Evolutionary conservation across 2,888 invertebrate species (phyloP).

Genomic region (Ectemnius continuus): DNA sequence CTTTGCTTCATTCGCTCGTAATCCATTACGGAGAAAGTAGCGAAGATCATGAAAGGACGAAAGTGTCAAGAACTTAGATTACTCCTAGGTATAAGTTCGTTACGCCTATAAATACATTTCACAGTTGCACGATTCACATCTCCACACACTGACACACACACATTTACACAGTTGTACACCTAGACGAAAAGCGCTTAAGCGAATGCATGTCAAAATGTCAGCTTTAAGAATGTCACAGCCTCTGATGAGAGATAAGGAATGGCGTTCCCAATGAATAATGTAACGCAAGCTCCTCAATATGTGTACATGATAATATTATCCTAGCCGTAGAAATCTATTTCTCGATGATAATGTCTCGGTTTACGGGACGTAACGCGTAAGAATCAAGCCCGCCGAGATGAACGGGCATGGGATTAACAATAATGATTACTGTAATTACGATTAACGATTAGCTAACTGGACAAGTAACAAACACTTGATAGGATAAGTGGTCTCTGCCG

Average conservation of each 20-base stretch:
- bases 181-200: constrained; percentile 27
- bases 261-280: constrained; percentile 39
- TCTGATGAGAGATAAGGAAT: constrained; percentile 40
- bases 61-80: constrained; percentile 23
- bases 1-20: constrained; percentile 2
- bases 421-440: constrained; percentile 2
- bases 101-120: constrained; percentile 25
- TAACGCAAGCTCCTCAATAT: constrained; percentile 27
- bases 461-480: constrained; percentile 52
- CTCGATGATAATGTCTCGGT: constrained; percentile 22
- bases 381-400: constrained; percentile 4
- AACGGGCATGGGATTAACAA: background rate
- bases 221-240: constrained; percentile 56
- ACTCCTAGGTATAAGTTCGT: constrained; percentile 36
- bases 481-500: constrained; percentile 26
- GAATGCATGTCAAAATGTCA: constrained; percentile 44
- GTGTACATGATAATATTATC: background rate
- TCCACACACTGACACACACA: constrained; percentile 17
- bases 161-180: constrained; percentile 35
- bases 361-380: constrained; percentile 26
- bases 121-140: constrained; percentile 19
- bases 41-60: background rate
- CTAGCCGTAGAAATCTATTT: constrained; percentile 1
- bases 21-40: background rate
- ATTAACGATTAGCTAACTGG: constrained; percentile 41